A percentile compares a stretch with the other conserved stretches of the same genome.
These are phyloP conservation scores for Phania funesta DNA, from an alignment of 2,888 invertebrate species.

Conservation along the genomic window DNA sequence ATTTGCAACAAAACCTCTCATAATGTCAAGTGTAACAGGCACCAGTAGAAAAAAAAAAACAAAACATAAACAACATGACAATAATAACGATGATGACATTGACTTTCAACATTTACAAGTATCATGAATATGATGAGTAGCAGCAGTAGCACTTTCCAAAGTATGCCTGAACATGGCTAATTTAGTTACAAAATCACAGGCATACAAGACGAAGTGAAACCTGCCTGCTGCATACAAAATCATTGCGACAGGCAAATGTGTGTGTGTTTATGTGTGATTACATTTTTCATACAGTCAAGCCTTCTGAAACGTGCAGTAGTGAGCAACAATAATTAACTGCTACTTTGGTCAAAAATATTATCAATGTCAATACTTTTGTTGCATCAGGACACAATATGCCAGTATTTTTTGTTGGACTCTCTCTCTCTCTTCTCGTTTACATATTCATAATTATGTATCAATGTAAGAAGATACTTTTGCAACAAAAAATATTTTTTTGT, in stretches of 20 bases:
- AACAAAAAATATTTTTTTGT: neutral
- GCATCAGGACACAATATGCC: neutral
- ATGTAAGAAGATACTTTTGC: conserved; percentile 22
- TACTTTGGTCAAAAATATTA: conserved; percentile 21
- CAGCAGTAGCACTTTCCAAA: neutral
- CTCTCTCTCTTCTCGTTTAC: neutral
- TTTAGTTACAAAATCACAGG: conserved; percentile 29
- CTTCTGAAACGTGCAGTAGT: conserved; percentile 39
- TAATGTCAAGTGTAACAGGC: conserved; percentile 3
- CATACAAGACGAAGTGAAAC: neutral
- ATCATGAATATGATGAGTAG: conserved; percentile 7
- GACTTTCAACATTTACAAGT: conserved; percentile 12
- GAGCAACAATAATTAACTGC: conserved; percentile 48
- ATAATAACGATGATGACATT: conserved; percentile 29
- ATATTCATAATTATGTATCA: conserved; percentile 54
- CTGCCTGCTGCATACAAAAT: neutral
- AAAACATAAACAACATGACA: conserved; percentile 31
- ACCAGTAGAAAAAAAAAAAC: neutral
- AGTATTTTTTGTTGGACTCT: neutral
- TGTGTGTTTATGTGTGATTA: neutral
- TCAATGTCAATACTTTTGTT: conserved; percentile 30
- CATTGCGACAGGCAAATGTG: neutral
- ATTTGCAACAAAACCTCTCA: neutral
- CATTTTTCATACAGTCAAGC: neutral
- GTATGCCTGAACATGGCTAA: conserved; percentile 28